Percentiles rank a stretch among this genome's conserved stretches.
These are phyloP conservation scores for Lysandra coridon DNA, from an alignment of 2,888 invertebrate genomes.

Conservation along the genomic window DNA sequence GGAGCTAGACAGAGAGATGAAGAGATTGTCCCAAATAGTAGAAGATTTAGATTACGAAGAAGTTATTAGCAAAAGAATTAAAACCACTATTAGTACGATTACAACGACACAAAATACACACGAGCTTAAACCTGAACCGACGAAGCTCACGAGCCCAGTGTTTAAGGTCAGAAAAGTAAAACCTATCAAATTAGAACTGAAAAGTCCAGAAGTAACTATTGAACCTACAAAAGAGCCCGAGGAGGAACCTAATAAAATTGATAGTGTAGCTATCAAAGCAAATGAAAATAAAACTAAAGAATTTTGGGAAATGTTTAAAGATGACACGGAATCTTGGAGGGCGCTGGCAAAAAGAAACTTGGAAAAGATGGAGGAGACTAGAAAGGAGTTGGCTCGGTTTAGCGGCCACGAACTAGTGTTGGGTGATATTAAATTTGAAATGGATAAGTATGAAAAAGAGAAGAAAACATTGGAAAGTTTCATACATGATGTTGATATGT, in stretches of 20 bases:
- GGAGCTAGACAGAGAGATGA: conserved; percentile 72
- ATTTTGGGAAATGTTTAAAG: conserved; percentile 72
- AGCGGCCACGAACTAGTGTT: conserved; percentile 70
- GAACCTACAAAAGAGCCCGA: conserved; percentile 37
- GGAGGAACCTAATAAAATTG: conserved; percentile 22
- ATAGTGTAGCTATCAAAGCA: background rate
- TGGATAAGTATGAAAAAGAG: conserved; percentile 62
- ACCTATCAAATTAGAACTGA: conserved; percentile 57
- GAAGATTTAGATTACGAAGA: conserved; percentile 66
- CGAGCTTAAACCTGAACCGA: conserved; percentile 48
- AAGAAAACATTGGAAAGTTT: conserved; percentile 65
- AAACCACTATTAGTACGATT: conserved; percentile 49
- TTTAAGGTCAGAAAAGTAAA: conserved; percentile 68
- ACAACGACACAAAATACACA: conserved; percentile 43
- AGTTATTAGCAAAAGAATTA: conserved; percentile 45
- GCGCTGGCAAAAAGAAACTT: conserved; percentile 71
- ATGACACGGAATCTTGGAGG: conserved; percentile 76
- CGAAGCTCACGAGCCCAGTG: conserved; percentile 59
- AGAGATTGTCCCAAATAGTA: conserved; percentile 67
- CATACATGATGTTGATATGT: conserved; percentile 70
- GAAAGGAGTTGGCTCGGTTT: conserved; percentile 68
- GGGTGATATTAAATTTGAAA: conserved; percentile 63
- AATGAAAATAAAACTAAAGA: conserved; percentile 44
- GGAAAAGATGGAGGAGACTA: conserved; percentile 72
- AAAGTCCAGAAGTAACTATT: conserved; percentile 42